These are phyloP conservation scores for Polyergus mexicanus DNA, from an alignment of 1,140 invertebrate species.

Conservation along the genomic window DNA sequence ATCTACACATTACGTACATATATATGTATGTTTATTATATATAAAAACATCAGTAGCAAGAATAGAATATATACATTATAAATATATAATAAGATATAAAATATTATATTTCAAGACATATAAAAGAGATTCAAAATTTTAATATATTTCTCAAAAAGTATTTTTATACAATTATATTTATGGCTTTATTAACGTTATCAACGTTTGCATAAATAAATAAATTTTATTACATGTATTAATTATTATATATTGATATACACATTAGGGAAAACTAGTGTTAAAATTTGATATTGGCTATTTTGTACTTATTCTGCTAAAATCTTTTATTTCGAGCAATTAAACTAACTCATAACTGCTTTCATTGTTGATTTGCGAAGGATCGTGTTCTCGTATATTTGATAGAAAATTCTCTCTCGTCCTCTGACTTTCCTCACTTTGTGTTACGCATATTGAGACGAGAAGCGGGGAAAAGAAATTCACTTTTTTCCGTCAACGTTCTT, in stretches of 20 bases:
- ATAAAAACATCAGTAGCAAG: not conserved
- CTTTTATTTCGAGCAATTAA: not conserved
- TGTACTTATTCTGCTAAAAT: not conserved
- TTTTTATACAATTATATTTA: no score
- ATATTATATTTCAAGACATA: not conserved
- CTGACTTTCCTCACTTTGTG: slow-evolving; percentile 15
- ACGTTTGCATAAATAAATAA: not conserved
- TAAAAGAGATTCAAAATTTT: not conserved
- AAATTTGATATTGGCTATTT: not conserved
- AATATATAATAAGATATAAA: no score
- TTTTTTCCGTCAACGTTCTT: slow-evolving; percentile 11
- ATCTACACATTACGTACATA: not conserved
- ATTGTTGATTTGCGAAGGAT: slow-evolving; percentile 3
- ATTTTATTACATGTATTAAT: not conserved
- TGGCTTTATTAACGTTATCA: not conserved
- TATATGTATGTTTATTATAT: no score
- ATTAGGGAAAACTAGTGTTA: not conserved
- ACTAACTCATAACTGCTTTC: slow-evolving; percentile 24
- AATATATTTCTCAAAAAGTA: not conserved
- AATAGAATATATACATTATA: not conserved
- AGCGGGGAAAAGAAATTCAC: slow-evolving; percentile 12
- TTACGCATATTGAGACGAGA: not conserved
- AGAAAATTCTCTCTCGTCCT: not conserved
- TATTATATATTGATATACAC: not conserved
- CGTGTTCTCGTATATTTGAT: not conserved